phyloP scores from a whole-genome alignment of 53 echinoderm and acorn worm species.

The Hippasteria phrygiana region DNA sequence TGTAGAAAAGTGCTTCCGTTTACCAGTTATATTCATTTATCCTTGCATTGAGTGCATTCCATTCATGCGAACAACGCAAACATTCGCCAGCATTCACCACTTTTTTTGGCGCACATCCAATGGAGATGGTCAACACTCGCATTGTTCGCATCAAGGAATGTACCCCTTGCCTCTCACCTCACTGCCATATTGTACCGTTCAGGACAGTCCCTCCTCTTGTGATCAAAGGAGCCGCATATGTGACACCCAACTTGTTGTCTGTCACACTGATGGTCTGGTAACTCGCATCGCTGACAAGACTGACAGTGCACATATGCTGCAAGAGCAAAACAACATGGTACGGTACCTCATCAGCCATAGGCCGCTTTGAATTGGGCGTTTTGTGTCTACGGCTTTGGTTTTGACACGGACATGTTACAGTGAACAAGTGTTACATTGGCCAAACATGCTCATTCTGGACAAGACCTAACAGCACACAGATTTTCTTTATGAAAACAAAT shows the following conservation, averaged over 20 bases:
- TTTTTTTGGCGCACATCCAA: no score
- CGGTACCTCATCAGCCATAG: not conserved
- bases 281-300: conserved; percentile 77
- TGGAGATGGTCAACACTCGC: no score
- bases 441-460: no score
- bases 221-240: conserved; percentile 80
- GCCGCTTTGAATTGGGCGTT: not conserved
- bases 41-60: no score
- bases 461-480: no score
- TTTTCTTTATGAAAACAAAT: no score
- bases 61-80: no score
- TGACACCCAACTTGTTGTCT: conserved; percentile 75
- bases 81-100: no score
- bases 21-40: no score
- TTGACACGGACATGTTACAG: no score
- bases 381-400: not conserved
- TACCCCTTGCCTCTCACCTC: not conserved
- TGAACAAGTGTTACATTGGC: no score
- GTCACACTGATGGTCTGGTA: conserved; percentile 80
- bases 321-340: not conserved
- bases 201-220: conserved; percentile 89
- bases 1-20: no score
- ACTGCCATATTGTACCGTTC: conserved; percentile 4
- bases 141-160: not conserved
- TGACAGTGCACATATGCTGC: conserved; percentile 80